Percentiles rank a stretch among this genome's conserved stretches.
Conservation (phyloP, 2,113 vertebrate genomes). For the Thalassoma bifasciatum region DNA sequence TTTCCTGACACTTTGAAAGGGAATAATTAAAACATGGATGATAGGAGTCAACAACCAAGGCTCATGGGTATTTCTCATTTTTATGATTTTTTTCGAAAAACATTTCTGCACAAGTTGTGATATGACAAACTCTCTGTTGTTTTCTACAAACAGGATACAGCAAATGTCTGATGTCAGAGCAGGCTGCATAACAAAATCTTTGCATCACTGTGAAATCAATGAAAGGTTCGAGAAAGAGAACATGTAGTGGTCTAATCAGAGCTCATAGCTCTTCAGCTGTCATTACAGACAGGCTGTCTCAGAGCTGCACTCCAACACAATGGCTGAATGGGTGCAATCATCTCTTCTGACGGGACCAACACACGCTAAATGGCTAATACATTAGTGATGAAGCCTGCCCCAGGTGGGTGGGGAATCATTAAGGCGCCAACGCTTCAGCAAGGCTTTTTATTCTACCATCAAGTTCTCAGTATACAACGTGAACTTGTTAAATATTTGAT, state of each 20-base stretch:
- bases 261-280: conserved; percentile 50
- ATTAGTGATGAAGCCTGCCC: conserved; percentile 66
- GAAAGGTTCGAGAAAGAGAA: conserved; percentile 32
- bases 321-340: conserved; percentile 60
- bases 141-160: neutral
- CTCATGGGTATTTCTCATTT: conserved; percentile 33
- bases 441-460: conserved; percentile 21
- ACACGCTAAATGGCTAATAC: conserved; percentile 65
- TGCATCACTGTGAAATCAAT: conserved; percentile 50
- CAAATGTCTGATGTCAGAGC: neutral
- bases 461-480: conserved; percentile 2
- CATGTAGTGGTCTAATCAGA: conserved; percentile 61
- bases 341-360: conserved; percentile 32
- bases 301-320: conserved; percentile 42
- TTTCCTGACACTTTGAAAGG: conserved; percentile 47
- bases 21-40: conserved; percentile 17
- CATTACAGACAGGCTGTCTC: conserved; percentile 26
- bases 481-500: conserved; percentile 51
- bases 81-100: neutral
- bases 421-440: conserved; percentile 24
- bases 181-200: conserved; percentile 20
- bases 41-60: conserved; percentile 10
- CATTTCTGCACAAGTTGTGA: neutral
- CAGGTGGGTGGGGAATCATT: conserved; percentile 50
- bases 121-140: neutral